Base-by-base conservation (phyloP, 1,140 invertebrate species). In the Drosophila subpulchrella region DNA sequence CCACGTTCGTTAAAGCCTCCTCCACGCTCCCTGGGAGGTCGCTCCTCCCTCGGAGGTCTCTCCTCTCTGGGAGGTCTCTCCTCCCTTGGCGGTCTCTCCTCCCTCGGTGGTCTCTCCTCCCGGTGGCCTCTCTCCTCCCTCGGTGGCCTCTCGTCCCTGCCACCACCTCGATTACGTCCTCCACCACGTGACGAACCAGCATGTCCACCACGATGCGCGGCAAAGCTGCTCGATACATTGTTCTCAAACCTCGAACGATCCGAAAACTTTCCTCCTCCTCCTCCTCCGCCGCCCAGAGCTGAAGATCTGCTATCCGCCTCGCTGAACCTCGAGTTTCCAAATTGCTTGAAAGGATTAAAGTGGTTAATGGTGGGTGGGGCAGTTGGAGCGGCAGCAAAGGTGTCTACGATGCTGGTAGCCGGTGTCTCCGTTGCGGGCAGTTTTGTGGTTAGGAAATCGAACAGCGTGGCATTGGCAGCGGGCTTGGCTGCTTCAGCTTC, bases 381-480 rank as follows among this genome's bases (percentile, higher is more conserved):
- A 93, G 77, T 41, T 93, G 94, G 54, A 93, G 93, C 82, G 93
- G 38, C 12, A 12, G 50, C 38, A 50, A 39, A 48, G 20, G 54
- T 6, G 11, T 24, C 57, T 93, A 78, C 93, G 92, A 91, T 92
- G 63, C 50, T 62, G 20, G 46, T 30, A 32, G 56, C 41, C 13
- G 56, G 5, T 44, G 54, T 56, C 7, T 81, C 80, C 0, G 78
- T 56, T 15, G 94, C 93, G 48, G 96, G 96, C 24, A 98, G 93
- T 93, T 92, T 92, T 77, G 96, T 95, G 90, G 97, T 96, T 5
- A 98, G 93, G 90, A 97, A 98, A 92, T 97, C 97, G 93, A 98
- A 98, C 2, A 98, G 92, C 1, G 96, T 97, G 1, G 97, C 95
- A 91, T 96, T 97, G 17, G 96, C 96, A 58, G 96, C 96, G 3